Conservation (phyloP, 2,888 invertebrate genomes). For the Meiosimyza decipiens region DNA sequence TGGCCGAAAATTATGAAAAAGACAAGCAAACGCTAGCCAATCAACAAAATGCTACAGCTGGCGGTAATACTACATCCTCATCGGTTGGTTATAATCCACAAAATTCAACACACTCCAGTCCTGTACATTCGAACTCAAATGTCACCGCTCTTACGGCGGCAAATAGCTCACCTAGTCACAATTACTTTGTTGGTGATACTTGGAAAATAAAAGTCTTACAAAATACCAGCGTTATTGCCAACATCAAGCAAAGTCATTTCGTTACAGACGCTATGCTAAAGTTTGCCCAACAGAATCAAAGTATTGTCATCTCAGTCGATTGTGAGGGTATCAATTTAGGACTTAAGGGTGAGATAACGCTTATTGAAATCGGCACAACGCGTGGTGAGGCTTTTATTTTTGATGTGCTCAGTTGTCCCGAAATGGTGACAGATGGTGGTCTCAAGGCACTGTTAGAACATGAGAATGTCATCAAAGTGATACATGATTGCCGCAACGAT, state of each 20-base stretch:
- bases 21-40: slow-evolving; percentile 64
- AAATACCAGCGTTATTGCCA: slow-evolving; percentile 83
- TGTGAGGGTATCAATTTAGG: slow-evolving; percentile 95
- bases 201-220: slow-evolving; percentile 86
- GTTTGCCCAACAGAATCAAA: slow-evolving; percentile 67
- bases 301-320: slow-evolving; percentile 83
- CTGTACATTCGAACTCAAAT: slow-evolving; percentile 52
- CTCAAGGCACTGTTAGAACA: slow-evolving; percentile 84
- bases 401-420: slow-evolving; percentile 87
- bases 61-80: slow-evolving; percentile 14
- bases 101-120: slow-evolving; percentile 59
- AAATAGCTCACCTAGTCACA: slow-evolving; percentile 58
- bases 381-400: slow-evolving; percentile 87
- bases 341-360: slow-evolving; percentile 85
- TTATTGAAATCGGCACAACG: slow-evolving; percentile 86
- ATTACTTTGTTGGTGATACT: slow-evolving; percentile 73
- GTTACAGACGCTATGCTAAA: slow-evolving; percentile 80
- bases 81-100: slow-evolving; percentile 52
- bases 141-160: slow-evolving; percentile 33
- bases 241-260: slow-evolving; percentile 80
- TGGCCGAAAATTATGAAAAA: slow-evolving; percentile 83
- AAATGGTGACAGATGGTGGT: slow-evolving; percentile 81
- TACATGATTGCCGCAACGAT: slow-evolving; percentile 93
- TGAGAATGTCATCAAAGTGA: slow-evolving; percentile 85
- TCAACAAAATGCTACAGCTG: slow-evolving; percentile 46